Evolutionary conservation across 2,113 vertebrate species (phyloP).

Genomic region (Manacus vitellinus): DNA sequence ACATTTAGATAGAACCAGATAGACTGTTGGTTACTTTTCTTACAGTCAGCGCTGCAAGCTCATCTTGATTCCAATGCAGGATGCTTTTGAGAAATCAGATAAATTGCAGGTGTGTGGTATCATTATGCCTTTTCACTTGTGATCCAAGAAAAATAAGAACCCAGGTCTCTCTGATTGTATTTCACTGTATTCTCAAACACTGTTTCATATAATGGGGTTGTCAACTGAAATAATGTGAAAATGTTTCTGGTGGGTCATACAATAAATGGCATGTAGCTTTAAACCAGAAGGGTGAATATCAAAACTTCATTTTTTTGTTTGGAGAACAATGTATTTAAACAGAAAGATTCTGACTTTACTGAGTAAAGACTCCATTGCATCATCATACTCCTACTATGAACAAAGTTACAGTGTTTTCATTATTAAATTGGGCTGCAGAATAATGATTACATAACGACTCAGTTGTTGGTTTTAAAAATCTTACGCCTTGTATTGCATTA

Average conservation of each 20-base stretch:
- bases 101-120: background rate
- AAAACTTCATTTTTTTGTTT: background rate
- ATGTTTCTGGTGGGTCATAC: background rate
- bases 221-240: background rate
- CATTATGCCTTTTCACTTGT: conserved; percentile 11
- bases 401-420: background rate
- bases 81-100: background rate
- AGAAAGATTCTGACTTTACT: background rate
- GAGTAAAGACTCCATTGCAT: background rate
- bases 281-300: background rate
- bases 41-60: background rate
- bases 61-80: background rate
- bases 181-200: background rate
- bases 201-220: background rate
- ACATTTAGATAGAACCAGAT: background rate
- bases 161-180: background rate
- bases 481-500: background rate
- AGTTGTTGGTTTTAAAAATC: background rate
- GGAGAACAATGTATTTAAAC: background rate
- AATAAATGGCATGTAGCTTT: background rate
- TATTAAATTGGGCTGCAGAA: background rate
- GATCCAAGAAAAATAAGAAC: conserved; percentile 8
- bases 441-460: background rate
- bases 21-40: background rate
- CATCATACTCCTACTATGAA: background rate